Evolutionary conservation across 2,113 vertebrate genomes (phyloP), one percentile per base, ranked within the genome.

Genomic region (Myxocyprinus asiaticus): DNA sequence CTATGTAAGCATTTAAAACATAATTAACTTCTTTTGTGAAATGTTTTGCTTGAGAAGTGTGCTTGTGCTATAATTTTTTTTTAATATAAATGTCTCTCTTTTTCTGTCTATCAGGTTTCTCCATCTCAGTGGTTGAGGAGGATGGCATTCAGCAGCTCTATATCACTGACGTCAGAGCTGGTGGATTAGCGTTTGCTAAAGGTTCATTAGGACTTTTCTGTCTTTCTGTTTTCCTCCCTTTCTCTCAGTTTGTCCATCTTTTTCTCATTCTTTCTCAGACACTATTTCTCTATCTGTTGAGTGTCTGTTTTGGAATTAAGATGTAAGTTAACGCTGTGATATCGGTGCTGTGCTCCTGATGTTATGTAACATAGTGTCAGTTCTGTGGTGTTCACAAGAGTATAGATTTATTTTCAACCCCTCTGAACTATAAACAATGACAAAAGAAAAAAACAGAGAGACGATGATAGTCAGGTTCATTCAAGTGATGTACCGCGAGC

Each of bases 91-190:
- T 33, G 22, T 33, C 22, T 33, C 22, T 33, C 22, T 33, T 33
- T 33, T 33, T 1, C 22, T 33, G 22, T 33, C 22, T 33, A 70
- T 68, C 83, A 99, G 97, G 97, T 83, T 98, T 99, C 90, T 97
- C 94, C 4, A 92, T 99, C 70, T 97, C 95, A 0, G 94, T 96
- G 1, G 92, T 97, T 91, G 97, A 99, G 86, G 97, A 99, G 86
- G 96, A 98, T 7, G 93, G 94, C 8, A 62, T 95, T 66, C 96
- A 92, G 81, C 95, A 95, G 83, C 95, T 98, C 5, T 97, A 97
- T 9, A 94, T 99, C 85, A 97, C 92, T 0, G 88, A 93, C 0
- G 95, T 99, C 70, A 97, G 94, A 89, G 94, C 96, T 55, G 95
- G 95, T 0, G 96, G 97, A 48, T 88, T 98, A 78, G 97, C 97